Conservation (phyloP, 30 jellyfish, hydroid and myxozoan genomes). For the Pseudorhiza aurosa region DNA sequence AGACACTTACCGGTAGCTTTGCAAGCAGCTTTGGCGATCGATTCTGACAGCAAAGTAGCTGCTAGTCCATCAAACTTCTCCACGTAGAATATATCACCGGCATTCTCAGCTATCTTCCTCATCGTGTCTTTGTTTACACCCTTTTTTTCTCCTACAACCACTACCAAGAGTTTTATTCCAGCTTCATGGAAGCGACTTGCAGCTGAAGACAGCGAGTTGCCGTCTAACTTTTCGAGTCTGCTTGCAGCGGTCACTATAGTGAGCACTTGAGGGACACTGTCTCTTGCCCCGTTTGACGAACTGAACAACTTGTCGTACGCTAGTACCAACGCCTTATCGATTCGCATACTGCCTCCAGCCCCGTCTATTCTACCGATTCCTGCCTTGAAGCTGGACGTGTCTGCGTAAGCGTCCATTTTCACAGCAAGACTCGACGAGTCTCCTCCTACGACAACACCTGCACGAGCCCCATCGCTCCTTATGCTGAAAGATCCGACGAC, state of each 20-base stretch:
- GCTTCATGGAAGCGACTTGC: conserved; percentile 31
- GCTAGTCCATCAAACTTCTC: conserved; percentile 22
- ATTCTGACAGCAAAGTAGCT: background rate
- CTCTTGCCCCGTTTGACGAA: conserved; percentile 51
- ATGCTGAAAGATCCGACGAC: conserved; percentile 12
- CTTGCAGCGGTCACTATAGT: conserved; percentile 45
- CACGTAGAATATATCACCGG: conserved; percentile 21
- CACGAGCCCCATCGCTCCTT: conserved; percentile 13
- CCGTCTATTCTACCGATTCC: conserved; percentile 14
- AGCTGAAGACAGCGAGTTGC: conserved; percentile 13
- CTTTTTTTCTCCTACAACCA: conserved; percentile 42
- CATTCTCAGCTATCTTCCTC: background rate
- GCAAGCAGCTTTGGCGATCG: conserved; percentile 22
- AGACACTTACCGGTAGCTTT: conserved; percentile 36
- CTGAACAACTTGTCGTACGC: conserved; percentile 38
- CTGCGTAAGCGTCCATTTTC: conserved; percentile 13
- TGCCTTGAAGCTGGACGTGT: conserved; percentile 5
- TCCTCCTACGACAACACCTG: conserved; percentile 36
- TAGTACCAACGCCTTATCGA: conserved; percentile 19
- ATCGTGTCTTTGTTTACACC: conserved; percentile 8
- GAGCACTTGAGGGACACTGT: conserved; percentile 46
- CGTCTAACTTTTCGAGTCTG: conserved; percentile 3
- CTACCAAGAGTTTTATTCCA: conserved; percentile 33
- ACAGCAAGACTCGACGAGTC: background rate
- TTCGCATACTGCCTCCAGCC: conserved; percentile 13